These are phyloP conservation scores for Ditylenchus weischeri DNA, from an alignment of 2,888 invertebrate genomes.

Conservation along the genomic window DNA sequence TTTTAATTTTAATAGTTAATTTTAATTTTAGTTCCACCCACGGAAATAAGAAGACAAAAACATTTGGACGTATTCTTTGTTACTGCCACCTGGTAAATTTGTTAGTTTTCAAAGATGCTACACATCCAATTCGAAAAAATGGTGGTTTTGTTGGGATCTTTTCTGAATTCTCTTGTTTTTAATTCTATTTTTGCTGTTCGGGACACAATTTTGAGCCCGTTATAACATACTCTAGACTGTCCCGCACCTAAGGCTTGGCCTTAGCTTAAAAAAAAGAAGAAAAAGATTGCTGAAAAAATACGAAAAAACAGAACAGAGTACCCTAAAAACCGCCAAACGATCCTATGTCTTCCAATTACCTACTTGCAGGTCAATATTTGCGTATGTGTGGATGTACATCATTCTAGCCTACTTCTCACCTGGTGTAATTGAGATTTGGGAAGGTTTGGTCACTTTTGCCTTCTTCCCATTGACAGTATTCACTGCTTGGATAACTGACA, in stretches of 20 bases:
- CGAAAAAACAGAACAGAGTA: no score
- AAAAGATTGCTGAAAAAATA: no score
- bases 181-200: no score
- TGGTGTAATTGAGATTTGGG: conserved; percentile 74
- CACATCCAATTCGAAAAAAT: no score
- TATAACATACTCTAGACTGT: no score
- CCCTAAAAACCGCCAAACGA: no score
- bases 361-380: conserved; percentile 69
- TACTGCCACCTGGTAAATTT: conserved; percentile 85
- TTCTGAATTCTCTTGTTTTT: no score
- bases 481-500: conserved; percentile 93
- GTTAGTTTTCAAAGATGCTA: no score
- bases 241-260: no score
- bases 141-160: no score
- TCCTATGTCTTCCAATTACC: neutral
- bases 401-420: conserved; percentile 80
- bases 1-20: conserved; percentile 71
- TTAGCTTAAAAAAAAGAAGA: no score
- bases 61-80: conserved; percentile 83
- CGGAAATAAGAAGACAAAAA: conserved; percentile 55
- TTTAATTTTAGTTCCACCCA: conserved; percentile 55
- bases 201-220: no score
- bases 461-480: conserved; percentile 94
- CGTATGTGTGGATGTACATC: conserved; percentile 90
- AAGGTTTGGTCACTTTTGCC: conserved; percentile 85